Conservation (phyloP, 2,888 invertebrate species). For the Protonemura montana region DNA sequence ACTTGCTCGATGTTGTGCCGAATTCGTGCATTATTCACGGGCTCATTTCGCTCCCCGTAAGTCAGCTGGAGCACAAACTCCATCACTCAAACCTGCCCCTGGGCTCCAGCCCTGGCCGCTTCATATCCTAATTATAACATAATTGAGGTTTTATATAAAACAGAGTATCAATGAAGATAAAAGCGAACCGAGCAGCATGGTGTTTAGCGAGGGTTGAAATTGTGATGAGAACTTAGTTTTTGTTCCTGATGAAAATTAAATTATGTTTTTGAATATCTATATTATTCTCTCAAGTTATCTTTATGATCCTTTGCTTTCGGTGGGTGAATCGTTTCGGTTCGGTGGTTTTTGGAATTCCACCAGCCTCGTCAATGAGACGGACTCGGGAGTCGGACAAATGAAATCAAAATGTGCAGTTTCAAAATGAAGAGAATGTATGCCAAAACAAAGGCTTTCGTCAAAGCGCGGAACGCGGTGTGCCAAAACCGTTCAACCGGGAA, state of each 20-base stretch:
- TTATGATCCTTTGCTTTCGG: not conserved
- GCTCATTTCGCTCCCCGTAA: conserved; percentile 10
- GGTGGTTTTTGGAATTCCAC: not conserved
- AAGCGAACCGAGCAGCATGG: not conserved
- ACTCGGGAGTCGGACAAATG: not conserved
- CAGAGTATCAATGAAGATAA: conserved; percentile 12
- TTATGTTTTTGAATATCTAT: not conserved
- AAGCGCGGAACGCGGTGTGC: not conserved
- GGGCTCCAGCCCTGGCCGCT: not conserved
- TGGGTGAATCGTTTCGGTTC: not conserved
- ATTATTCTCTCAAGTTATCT: not conserved
- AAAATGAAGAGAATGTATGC: not conserved
- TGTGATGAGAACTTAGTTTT: not conserved
- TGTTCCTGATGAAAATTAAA: not conserved
- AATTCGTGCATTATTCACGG: conserved; percentile 22
- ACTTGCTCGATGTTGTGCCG: conserved; percentile 17
- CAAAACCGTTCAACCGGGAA: not conserved
- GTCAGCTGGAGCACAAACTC: not conserved
- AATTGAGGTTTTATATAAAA: conserved; percentile 12
- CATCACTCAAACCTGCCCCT: not conserved
- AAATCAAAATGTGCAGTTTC: not conserved
- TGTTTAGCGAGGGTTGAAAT: conserved; percentile 7
- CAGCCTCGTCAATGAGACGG: not conserved
- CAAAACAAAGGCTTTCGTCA: not conserved
- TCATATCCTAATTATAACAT: not conserved